Evolutionary conservation across 2,888 invertebrate species (phyloP), one percentile per base, ranked within the genome.

Genomic region (Aplocera efformata): DNA sequence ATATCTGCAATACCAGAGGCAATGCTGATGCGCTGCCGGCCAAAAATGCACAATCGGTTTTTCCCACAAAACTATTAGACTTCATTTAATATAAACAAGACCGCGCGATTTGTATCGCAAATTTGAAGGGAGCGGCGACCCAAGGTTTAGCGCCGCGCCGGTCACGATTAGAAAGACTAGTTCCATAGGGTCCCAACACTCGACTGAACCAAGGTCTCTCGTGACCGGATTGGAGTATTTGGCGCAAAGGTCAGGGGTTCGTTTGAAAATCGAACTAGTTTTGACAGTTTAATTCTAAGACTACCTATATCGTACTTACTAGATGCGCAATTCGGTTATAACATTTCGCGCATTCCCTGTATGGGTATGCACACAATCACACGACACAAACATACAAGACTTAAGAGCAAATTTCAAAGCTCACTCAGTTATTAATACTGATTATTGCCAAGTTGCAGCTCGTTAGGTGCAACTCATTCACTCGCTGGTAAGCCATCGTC

Each of bases 161-260:
- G 82, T 82, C 84, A 85, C 84, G 84, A 77, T 75, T 80, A 75
- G 79, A 79, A 73, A 83, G 80, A 80, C 70, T 49, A 53, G 61
- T 43, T 46, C 48, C 53, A 50, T 52, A 48, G 52, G 53, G 54
- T 56, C 52, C 56, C 57, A 63, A 64, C 61, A 61, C 58, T 66
- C 69, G 66, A 82, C 81, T 81, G 82, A 60, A 53, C 73, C 84
- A 84, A 84, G 84, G 84, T 79, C 75, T 65, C 58, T 69, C 82
- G 81, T 80, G 82, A 81, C 80, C 66, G 39, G 64, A 61, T 76
- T 63, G 36, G 56, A 64, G 60, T 62, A 49, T 47, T 60, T 57
- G 56, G 63, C 61, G 42, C 62, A 80, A 81, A 83, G 83, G 81
- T 79, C 69, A 74, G 58, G 64, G 80, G 78, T 78, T 65, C 61